These are phyloP conservation scores for Apogon talboti DNA, from an alignment of 2,797 vertebrate species.

Conservation along the genomic window DNA sequence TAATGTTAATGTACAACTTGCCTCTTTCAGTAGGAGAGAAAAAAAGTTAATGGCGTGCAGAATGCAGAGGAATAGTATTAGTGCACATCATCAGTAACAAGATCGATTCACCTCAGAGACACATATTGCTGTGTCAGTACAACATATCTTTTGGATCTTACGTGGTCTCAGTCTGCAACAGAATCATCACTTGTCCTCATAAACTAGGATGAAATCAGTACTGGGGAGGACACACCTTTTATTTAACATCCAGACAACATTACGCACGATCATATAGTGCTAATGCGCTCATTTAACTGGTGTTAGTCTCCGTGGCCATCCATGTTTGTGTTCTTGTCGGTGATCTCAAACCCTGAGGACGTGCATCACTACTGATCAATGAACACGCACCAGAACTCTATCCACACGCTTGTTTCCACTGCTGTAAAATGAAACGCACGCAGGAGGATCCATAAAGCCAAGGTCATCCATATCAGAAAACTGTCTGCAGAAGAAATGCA, in stretches of 20 bases:
- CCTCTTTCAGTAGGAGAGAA: no score
- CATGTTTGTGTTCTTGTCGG: slow-evolving; percentile 5
- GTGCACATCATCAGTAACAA: no score
- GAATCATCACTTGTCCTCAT: no score
- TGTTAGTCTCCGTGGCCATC: not conserved
- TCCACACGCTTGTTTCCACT: slow-evolving; percentile 26
- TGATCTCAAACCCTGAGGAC: slow-evolving; percentile 6
- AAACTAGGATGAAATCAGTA: no score
- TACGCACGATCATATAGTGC: not conserved
- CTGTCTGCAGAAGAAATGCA: not conserved
- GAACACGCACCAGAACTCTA: not conserved
- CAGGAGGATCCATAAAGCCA: slow-evolving; percentile 29
- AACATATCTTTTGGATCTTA: no score
- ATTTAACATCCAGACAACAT: not conserved
- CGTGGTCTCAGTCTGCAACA: no score
- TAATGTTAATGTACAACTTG: no score
- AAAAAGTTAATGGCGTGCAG: no score
- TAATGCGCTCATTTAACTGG: not conserved
- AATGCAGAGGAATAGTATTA: no score
- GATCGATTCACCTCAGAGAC: no score
- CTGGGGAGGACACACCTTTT: not conserved
- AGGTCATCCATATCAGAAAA: slow-evolving; percentile 45
- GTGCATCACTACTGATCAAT: slow-evolving; percentile 28
- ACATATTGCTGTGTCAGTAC: no score
- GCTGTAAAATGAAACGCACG: slow-evolving; percentile 20